These are phyloP conservation scores for Drosophila pseudotalamancana DNA, from an alignment of 2,888 invertebrate genomes.

Conservation along the genomic window DNA sequence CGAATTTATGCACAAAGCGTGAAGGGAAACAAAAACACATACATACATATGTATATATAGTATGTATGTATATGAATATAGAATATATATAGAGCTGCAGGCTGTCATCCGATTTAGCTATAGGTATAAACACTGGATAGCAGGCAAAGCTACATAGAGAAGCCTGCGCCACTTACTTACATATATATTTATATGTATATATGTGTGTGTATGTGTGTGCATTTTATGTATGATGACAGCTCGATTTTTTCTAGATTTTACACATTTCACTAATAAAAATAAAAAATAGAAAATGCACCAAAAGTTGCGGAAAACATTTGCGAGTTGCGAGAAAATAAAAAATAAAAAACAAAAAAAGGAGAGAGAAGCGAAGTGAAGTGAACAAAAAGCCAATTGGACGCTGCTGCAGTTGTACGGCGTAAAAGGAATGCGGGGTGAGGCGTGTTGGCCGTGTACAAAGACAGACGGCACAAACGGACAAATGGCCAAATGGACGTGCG, in stretches of 20 bases:
- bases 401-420: conserved; percentile 1
- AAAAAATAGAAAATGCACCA: conserved; percentile 40
- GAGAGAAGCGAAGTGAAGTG: conserved; percentile 25
- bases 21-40: conserved; percentile 35
- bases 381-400: conserved; percentile 60
- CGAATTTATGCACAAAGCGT: conserved; percentile 7
- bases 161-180: neutral
- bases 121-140: conserved; percentile 15
- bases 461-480: conserved; percentile 6
- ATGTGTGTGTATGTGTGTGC: conserved; percentile 2
- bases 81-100: conserved; percentile 1
- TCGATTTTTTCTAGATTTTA: conserved; percentile 59
- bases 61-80: no score
- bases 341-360: conserved; percentile 16
- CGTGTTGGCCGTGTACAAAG: conserved; percentile 7
- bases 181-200: conserved; percentile 9
- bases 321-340: no score
- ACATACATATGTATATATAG: conserved; percentile 32
- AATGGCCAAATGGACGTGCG: neutral
- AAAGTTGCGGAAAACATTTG: conserved; percentile 57
- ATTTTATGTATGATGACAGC: conserved; percentile 65
- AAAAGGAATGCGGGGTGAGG: neutral
- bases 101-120: conserved; percentile 37
- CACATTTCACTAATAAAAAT: conserved; percentile 41
- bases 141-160: no score